These are phyloP conservation scores for Platalea minor DNA, from an alignment of 2,797 vertebrate species.

Conservation along the genomic window DNA sequence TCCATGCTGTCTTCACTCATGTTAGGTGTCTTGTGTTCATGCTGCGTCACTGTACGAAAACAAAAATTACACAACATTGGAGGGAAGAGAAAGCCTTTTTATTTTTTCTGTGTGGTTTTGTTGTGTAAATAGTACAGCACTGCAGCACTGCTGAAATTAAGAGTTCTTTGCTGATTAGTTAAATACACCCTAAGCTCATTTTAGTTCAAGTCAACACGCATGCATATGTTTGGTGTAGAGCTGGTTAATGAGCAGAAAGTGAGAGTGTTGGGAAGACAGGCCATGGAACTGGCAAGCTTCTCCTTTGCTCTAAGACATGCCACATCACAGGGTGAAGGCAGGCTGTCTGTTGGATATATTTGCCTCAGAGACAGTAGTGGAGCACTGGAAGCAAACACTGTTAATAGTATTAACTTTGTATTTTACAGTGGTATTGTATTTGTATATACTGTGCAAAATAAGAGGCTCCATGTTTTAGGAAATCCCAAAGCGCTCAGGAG, in stretches of 20 bases:
- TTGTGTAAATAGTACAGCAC: not conserved
- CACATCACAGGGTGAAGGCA: not conserved
- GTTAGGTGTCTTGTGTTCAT: not conserved
- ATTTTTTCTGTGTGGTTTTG: not conserved
- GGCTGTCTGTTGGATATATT: not conserved
- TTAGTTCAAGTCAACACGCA: not conserved
- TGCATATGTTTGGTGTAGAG: not conserved
- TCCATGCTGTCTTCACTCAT: not conserved
- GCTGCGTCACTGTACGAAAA: not conserved
- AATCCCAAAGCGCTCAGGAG: not conserved
- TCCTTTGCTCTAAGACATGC: not conserved
- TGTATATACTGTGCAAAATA: not conserved
- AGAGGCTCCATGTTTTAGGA: not conserved
- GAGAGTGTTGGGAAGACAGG: not conserved
- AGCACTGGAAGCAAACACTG: not conserved
- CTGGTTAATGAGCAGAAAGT: not conserved
- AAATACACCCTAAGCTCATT: not conserved
- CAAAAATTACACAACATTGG: not conserved
- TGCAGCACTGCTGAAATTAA: not conserved
- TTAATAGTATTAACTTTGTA: not conserved
- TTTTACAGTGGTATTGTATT: not conserved
- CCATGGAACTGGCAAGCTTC: not conserved
- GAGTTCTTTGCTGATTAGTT: not conserved
- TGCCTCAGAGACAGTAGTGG: not conserved
- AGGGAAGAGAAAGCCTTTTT: not conserved